Base-by-base conservation (phyloP, 2,797 vertebrate species). In the Platyrinchus mystaceus region DNA sequence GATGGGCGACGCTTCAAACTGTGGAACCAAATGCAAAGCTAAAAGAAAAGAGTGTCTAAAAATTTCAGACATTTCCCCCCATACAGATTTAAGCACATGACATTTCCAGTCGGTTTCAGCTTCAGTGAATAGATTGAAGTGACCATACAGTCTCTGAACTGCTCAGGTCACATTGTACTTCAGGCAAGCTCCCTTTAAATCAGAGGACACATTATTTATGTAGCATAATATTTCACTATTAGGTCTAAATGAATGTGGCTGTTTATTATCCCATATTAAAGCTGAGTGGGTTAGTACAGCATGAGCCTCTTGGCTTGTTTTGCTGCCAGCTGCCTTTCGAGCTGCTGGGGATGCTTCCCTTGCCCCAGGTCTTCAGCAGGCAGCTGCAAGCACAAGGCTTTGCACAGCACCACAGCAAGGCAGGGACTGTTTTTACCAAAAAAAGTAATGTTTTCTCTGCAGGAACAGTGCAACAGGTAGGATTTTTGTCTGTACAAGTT, bases 41-140 rank as follows among this genome's bases (percentile, higher is more conserved):
- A 16, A 49, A 93, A 89, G 52, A 39, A 82, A 89, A 41, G 66
- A 73, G 21, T 46, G 27, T 53, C 76, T 76, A 87, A 53, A 85
- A 47, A 80, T 77, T 87, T 92, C 81, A 90, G 71, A 3, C 34
- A 3, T 64, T 85, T 80, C 8, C 27, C 64, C 32, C 32, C 7
- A 6, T 41, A 16, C n/a, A 55, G 64, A 79, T 94, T 86, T 43
- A 87, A 79, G 63, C 64, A 87, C 55, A 63, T 4, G 23, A 79
- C 71, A 74, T 93, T 90, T 87, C 58, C 84, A 92, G 78, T 56
- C 64, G 87, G 75, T 84, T 96, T 90, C 78, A 78, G 76, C 87
- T 87, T 89, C 82, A 58, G n/a, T 93, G 85, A 52, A 26, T 22
- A 87, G 68, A 89, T 90, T 94, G 71, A 90, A 95, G 60, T 87